Evolutionary conservation across 2,888 invertebrate species (phyloP), one percentile per base, ranked within the genome.

Genomic region (Drosophila crucigera): DNA sequence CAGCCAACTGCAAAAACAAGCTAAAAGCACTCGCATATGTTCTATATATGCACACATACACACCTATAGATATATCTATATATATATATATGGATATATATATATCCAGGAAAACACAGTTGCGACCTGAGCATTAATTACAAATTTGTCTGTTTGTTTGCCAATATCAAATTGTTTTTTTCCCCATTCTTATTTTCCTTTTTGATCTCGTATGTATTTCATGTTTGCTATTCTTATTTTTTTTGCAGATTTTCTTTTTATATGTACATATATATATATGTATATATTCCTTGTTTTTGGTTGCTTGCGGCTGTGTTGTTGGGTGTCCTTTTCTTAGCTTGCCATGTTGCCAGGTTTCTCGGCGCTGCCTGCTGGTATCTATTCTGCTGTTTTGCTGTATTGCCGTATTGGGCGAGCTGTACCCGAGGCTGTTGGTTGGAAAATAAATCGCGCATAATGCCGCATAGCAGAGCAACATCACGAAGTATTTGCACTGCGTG

Each of bases 401-500:
- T 35, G 25, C 11, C 25, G 58, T 53, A 55, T 49, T 62, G 47
- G 47, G 55, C 25, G 71, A 33, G 37, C 33, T 58, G 50, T 47
- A 56, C 76, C 67, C 64, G 67, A 78, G 80, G 76, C 76, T 73
- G 67, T 82, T 70, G 78, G 71, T 73, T 71, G 75, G 71, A 70
- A 82, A 90, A 88, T 91, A 93, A 93, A 93, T 93, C 93, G 91
- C 91, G 91, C 91, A 92, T 93, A 93, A 93, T 93, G 89, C 93
- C 93, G 86, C 91, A 92, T 91, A 92, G 90, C 89, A 85, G 88
- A 91, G 88, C 92, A 93, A 92, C 91, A 92, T 91, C 93, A 93
- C 93, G 93, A 91, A 93, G 92, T 93, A 93, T 93, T 93, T 93
- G 92, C 93, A 91, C 91, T 93, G 92, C 93, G 93, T 93, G 93